Base-by-base conservation (phyloP, 2,888 invertebrate genomes). In the Pachydiplax longipennis region DNA sequence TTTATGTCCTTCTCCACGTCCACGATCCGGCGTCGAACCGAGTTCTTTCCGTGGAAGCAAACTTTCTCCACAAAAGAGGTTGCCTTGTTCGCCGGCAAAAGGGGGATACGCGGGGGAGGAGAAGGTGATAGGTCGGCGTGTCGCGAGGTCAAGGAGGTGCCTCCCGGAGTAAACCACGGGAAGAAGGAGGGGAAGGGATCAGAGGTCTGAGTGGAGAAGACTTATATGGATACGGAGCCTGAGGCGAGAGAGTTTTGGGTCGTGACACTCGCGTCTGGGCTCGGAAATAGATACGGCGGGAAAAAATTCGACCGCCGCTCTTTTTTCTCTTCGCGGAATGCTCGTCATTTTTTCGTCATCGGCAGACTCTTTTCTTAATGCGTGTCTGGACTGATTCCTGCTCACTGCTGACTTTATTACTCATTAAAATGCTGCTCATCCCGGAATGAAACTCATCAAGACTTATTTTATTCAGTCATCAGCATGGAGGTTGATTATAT, bases 121-220 rank as follows among this genome's bases (percentile, higher is more conserved):
- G 87, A 65, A 61, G 37, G 58, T 48, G n/a, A 61, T 31, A 48
- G 83, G 83, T 83, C 83, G 58, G 35, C 58, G 58, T 83, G 83
- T 83, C 83, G 83, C 22, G 83, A 35, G 83, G 83, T 83, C 83
- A 83, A 83, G 83, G 83, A 83, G 83, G 83, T 83, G 83, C 83
- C 58, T 83, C 58, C 83, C 58, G 83, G 58, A 83, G 83, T 58
- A 58, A 83, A 65, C n/a, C 65, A 65, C 65, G 65, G 83, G 58
- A 48, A 18, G 18, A 15, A 10, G 44, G 58, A n/a, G 31, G 58
- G 53, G 31, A 31, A 22, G 61, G 87, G 87, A 61, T 87, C 87
- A 87, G 37, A 87, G 87, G 87, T 87, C 87, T 31, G 83, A 83
- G 40, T n/a, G 83, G 83, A 53, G 83, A 83, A 61, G 83, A 58